Evolutionary conservation across 2,888 invertebrate species (phyloP), one percentile per base, ranked within the genome.

Genomic region (Platycheirus albimanus): DNA sequence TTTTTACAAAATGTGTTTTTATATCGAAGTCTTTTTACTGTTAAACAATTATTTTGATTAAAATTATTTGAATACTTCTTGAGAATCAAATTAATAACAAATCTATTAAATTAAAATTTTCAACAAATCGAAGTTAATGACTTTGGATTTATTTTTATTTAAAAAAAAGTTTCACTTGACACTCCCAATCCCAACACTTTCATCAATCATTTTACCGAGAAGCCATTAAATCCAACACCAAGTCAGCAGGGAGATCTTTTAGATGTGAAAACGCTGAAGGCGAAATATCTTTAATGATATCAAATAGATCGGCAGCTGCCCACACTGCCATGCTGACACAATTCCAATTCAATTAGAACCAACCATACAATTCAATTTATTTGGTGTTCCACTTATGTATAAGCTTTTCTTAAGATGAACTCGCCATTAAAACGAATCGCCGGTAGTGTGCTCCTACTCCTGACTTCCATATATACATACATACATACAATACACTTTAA

Each of bases 271-370:
- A 45, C 2, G 0, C 45, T 30, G 11, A 2, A 19, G 45, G 45
- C 61, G 30, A 13, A 28, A 6, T 17, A 19, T 17, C 30, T 17
- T 19, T 7, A 43, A 13, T 43, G 43, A 17, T 43, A 58, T 43
- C 43, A 45, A 61, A 11, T 10, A 0, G 4, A 45, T 41, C 41
- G 15, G 11, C 58, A 45, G 11, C 58, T 15, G 15, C 45, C 56
- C 41, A 47, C 71, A 49, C 61, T 71, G 15, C 24, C 8, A 43
- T 69, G 78, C 72, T 74, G 69, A 58, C 69, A 78, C 78, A 69
- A 78, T 78, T 78, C 56, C 63, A 63, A 69, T 64, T 78, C 56
- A 72, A 58, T 54, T 51, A 54, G 47, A 67, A 51, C 13, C 20
- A 71, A 8, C 15, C 24, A 71, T n/a, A 67, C 49, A 63, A 56